Conservation (phyloP, 2,888 invertebrate genomes). For the Cotesia congregata region DNA sequence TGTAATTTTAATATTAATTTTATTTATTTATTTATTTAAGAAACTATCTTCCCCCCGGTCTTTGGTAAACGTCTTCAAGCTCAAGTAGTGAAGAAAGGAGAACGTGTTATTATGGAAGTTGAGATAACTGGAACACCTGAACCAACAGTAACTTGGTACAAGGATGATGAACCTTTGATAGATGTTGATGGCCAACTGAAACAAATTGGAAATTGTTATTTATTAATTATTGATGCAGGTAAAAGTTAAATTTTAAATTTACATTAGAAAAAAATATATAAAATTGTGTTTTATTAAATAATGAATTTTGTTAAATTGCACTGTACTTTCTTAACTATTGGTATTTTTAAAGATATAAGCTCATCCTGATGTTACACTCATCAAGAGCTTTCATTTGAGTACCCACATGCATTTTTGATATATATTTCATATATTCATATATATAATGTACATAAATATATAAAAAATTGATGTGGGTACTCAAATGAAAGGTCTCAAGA, state of each 20-base stretch:
- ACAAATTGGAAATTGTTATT: conserved; percentile 79
- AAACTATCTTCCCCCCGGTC: conserved; percentile 85
- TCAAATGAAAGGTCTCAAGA: no score
- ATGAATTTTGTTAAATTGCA: no score
- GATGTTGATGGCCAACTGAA: conserved; percentile 74
- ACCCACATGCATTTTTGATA: no score
- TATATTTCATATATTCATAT: no score
- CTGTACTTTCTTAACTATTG: no score
- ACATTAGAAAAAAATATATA: background rate
- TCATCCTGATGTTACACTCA: no score
- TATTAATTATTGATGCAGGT: conserved; percentile 82
- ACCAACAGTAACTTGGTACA: conserved; percentile 81
- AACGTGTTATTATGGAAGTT: conserved; percentile 81
- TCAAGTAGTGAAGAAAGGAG: conserved; percentile 80
- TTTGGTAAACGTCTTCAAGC: conserved; percentile 84
- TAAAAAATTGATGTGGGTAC: no score
- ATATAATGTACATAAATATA: no score
- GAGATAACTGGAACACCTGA: conserved; percentile 85
- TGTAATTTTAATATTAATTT: background rate
- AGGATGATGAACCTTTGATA: conserved; percentile 78
- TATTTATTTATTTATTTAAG: conserved; percentile 69
- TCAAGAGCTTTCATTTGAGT: no score
- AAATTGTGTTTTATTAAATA: no score
- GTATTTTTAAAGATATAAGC: no score
- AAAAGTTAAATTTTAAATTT: conserved; percentile 26